Base-by-base conservation (phyloP, 2,113 vertebrate species). In the Megalops atlanticus region DNA sequence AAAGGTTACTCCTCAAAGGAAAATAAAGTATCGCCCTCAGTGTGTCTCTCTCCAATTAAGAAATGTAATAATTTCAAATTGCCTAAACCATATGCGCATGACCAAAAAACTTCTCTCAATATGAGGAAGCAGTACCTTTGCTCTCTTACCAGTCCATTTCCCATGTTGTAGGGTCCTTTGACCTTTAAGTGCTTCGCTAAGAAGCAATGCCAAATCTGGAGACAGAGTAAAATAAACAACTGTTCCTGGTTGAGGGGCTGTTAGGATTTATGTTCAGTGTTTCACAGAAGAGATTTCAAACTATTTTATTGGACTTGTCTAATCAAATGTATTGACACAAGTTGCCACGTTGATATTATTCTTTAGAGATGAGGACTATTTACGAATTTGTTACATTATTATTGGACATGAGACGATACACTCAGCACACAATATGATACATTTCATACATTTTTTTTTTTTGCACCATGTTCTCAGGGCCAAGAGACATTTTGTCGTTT, bases 51-150 rank as follows among this genome's bases (percentile, higher is more conserved):
- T 12, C 31, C 64, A 79, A 79, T 43, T 71, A 68, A 45, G 27
- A 79, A 79, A 79, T 38, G 27, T 36, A 41, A 33, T 49, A 35
- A 38, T 49, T 49, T 72, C 31, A 27, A 72, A 40, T 39, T 47
- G n/a, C 35, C 36, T 39, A 72, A 47, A 47, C 8, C 33, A 12
- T 33, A 39, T 47, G 38, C 36, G 24, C 40, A 1, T 40, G 21
- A 74, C 8, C 36, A 24, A 38, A 1, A 74, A 16, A 18, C n/a
- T n/a, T n/a, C n/a, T n/a, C n/a, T 39, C 4, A 74, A 2, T 74
- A 21, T 1, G 38, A 74, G 4, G 2, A 54, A 21, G 47, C 18
- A 16, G 12, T 49, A 12, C 18, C 12, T 49, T 54, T 54, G 49
- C 24, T 21, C 49, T 49, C 12, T 49, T 49, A 49, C 12, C 12